phyloP scores from a whole-genome alignment of 2,888 invertebrate species.

The Trissoscelio sp. region DNA sequence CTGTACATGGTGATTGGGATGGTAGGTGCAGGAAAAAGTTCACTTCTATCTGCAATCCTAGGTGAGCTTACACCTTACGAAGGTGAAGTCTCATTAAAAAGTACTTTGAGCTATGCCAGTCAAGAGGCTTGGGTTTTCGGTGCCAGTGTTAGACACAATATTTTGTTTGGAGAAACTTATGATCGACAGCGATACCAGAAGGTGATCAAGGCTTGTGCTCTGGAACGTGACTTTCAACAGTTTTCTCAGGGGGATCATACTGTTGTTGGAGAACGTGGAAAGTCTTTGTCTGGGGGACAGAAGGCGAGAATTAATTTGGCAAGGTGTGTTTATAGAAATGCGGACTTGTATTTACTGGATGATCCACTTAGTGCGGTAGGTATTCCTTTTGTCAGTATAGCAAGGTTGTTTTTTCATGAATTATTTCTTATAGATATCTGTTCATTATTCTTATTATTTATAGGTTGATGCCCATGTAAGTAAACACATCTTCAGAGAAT shows the following conservation, averaged over 20 bases:
- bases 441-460: not conserved
- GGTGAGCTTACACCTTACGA: slow-evolving; percentile 87
- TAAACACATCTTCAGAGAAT: slow-evolving; percentile 90
- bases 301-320: slow-evolving; percentile 91
- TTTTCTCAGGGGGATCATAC: slow-evolving; percentile 89
- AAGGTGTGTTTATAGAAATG: slow-evolving; percentile 90
- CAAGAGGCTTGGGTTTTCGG: slow-evolving; percentile 95
- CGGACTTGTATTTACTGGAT: slow-evolving; percentile 91
- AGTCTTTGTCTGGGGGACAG: slow-evolving; percentile 90
- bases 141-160: slow-evolving; percentile 92
- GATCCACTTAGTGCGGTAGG: slow-evolving; percentile 92
- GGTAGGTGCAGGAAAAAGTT: slow-evolving; percentile 90
- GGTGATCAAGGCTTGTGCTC: slow-evolving; percentile 83
- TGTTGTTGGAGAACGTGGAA: slow-evolving; percentile 89
- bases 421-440: no score
- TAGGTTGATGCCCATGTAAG: slow-evolving; percentile 90
- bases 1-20: slow-evolving; percentile 89
- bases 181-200: slow-evolving; percentile 86
- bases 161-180: slow-evolving; percentile 90
- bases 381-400: no score
- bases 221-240: slow-evolving; percentile 84
- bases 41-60: slow-evolving; percentile 88
- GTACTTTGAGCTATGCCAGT: slow-evolving; percentile 89
- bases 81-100: slow-evolving; percentile 88
- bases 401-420: no score